Conservation (phyloP, 2,888 invertebrate species). For the Noctua pronuba region DNA sequence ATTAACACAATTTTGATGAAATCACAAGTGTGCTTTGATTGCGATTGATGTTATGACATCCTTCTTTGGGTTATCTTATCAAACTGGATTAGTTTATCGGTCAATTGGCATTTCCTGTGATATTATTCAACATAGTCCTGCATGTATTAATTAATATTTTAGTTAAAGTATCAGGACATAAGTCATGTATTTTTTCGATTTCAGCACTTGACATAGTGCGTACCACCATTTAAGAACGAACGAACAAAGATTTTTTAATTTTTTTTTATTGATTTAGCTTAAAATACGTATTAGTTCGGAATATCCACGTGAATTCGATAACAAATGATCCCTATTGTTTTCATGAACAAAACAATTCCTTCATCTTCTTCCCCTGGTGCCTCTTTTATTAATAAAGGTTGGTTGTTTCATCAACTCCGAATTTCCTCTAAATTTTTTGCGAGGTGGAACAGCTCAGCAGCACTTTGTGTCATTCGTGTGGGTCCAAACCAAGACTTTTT, state of each 20-base stretch:
- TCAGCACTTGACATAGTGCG: background rate
- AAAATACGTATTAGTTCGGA: no score
- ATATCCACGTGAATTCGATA: no score
- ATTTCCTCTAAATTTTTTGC: background rate
- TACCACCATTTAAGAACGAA: background rate
- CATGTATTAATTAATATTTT: background rate
- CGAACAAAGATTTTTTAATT: no score
- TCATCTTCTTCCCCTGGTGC: background rate
- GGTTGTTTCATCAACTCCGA: background rate
- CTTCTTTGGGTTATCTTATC: slow-evolving; percentile 19
- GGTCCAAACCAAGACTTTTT: background rate
- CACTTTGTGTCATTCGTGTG: background rate
- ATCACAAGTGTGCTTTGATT: slow-evolving; percentile 2
- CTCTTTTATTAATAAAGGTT: background rate
- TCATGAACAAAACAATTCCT: no score
- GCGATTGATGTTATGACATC: slow-evolving; percentile 8
- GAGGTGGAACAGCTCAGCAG: background rate
- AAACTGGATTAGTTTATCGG: slow-evolving; percentile 30
- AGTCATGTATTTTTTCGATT: background rate
- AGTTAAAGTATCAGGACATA: background rate
- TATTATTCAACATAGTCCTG: background rate
- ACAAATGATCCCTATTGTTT: no score
- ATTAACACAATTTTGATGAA: background rate
- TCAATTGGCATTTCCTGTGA: slow-evolving; percentile 36
- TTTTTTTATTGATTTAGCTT: no score